These are phyloP conservation scores for Semotilus atromaculatus DNA, from an alignment of 2,797 vertebrate genomes.

Conservation along the genomic window DNA sequence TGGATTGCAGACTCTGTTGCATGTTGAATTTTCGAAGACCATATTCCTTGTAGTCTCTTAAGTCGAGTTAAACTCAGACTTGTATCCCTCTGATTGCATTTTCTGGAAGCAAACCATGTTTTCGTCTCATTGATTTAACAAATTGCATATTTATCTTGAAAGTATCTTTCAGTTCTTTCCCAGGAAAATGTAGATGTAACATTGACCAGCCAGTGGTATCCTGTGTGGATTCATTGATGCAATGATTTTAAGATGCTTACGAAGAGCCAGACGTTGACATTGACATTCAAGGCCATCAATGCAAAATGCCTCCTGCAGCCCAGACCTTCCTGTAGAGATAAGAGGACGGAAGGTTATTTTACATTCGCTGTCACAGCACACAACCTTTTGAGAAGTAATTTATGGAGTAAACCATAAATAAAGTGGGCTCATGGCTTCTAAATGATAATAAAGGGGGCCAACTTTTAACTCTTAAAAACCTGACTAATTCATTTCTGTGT, in stretches of 20 bases:
- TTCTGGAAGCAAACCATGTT: background rate
- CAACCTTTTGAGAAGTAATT: slow-evolving; percentile 7
- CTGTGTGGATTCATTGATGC: slow-evolving; percentile 21
- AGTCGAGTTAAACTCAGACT: background rate
- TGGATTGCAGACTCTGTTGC: background rate
- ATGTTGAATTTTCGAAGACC: background rate
- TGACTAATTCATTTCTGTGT: background rate
- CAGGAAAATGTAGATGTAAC: slow-evolving; percentile 17
- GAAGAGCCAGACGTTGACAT: slow-evolving; percentile 10
- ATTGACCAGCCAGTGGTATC: slow-evolving; percentile 9
- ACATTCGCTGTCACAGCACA: slow-evolving; percentile 22
- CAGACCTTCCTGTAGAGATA: slow-evolving; percentile 30
- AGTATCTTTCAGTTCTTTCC: background rate
- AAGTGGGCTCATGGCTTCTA: background rate
- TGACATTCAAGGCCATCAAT: slow-evolving; percentile 34
- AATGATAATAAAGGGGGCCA: background rate
- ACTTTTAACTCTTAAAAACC: background rate
- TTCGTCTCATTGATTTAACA: slow-evolving; percentile 2
- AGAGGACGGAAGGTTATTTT: background rate
- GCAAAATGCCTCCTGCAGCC: slow-evolving; percentile 8
- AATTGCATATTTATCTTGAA: slow-evolving; percentile 4
- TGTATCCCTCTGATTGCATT: background rate
- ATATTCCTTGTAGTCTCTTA: background rate
- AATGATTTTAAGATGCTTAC: slow-evolving; percentile 14
- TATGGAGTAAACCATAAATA: slow-evolving; percentile 3